Evolutionary conservation across 2,797 vertebrate genomes (phyloP).

Genomic region (Pangasius larnaudii): DNA sequence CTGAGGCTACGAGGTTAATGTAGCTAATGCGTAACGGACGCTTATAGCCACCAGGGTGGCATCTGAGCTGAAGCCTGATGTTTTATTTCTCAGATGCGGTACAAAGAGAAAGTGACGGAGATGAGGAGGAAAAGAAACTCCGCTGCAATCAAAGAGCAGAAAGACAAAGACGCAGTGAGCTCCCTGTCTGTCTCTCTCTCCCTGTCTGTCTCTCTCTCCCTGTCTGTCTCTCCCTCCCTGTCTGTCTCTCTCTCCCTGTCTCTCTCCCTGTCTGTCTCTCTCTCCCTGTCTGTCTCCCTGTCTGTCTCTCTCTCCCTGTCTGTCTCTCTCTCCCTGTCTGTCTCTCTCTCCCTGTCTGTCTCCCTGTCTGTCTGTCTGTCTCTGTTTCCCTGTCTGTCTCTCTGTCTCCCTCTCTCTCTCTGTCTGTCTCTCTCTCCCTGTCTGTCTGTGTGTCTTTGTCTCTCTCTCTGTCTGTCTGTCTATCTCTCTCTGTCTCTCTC

Average conservation of each 20-base stretch:
- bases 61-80: too few species aligned
- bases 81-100: slow-evolving; percentile 81
- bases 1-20: too few species aligned
- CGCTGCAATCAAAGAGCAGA: slow-evolving; percentile 90
- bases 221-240: neutral
- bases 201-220: neutral
- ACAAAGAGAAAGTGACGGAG: slow-evolving; percentile 97
- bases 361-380: too few species aligned
- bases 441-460: too few species aligned
- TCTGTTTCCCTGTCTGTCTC: too few species aligned
- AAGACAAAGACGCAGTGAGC: slow-evolving; percentile 89
- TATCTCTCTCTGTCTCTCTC: too few species aligned
- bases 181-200: neutral
- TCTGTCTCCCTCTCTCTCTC: too few species aligned
- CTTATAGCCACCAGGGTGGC: neutral
- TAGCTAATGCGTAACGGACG: neutral
- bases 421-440: too few species aligned
- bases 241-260: too few species aligned
- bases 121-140: slow-evolving; percentile 95
- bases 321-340: too few species aligned
- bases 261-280: neutral
- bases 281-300: neutral
- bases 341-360: too few species aligned
- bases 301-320: neutral
- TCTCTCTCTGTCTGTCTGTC: too few species aligned